Evolutionary conservation across 2,113 vertebrate species (phyloP).

Genomic region (Paratilapia polleni): DNA sequence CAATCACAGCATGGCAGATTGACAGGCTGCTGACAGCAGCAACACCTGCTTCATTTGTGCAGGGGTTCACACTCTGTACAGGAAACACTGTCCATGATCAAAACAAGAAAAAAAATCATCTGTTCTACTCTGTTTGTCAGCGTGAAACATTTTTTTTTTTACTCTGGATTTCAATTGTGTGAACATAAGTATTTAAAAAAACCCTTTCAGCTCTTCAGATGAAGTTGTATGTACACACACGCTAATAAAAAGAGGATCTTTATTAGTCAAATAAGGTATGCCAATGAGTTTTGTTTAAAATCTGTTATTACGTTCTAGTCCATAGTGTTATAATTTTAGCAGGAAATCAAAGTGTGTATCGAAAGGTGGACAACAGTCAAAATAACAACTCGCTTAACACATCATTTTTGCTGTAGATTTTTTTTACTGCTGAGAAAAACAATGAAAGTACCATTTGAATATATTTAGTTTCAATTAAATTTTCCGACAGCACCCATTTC

Average conservation of each 20-base stretch:
- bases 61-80: neutral
- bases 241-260: neutral
- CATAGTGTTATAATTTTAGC: neutral
- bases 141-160: neutral
- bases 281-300: neutral
- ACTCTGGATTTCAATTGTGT: neutral
- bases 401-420: neutral
- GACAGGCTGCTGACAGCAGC: slow-evolving; percentile 67
- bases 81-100: neutral
- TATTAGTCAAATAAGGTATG: neutral
- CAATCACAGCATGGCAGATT: slow-evolving; percentile 79
- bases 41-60: slow-evolving; percentile 2
- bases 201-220: neutral
- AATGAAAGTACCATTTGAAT: neutral
- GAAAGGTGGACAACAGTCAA: neutral
- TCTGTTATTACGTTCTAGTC: neutral
- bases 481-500: neutral
- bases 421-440: neutral
- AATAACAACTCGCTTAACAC: neutral
- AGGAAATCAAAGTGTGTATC: too few relatives aligned
- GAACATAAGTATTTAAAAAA: neutral
- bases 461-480: too few relatives aligned
- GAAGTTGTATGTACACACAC: neutral
- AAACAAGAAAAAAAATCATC: neutral
- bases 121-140: neutral